Base-by-base conservation (phyloP, 2,888 invertebrate species). In the Leptinotarsa peninsularis region DNA sequence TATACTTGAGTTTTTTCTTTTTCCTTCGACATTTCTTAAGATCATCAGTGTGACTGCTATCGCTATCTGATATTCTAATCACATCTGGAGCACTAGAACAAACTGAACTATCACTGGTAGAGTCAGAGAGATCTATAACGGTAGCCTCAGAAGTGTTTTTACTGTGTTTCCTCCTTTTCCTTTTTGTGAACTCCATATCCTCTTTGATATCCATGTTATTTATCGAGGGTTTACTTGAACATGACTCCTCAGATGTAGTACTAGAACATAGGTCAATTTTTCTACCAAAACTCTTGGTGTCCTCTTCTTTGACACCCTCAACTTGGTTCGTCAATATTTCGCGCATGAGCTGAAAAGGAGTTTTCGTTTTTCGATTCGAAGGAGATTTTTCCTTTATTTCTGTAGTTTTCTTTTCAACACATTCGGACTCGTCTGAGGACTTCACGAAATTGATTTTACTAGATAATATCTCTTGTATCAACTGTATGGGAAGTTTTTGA, bases 401-500 rank as follows among this genome's bases (percentile, higher is more conserved):
- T 3, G 4, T 23, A 15, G 13, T 3, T n/a, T 43, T 43, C 33
- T 27, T 10, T 33, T 10, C n/a, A 7, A n/a, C n/a, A 1, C n/a
- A 2, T 43, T 63, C 33, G 2, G n/a, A 33, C 33, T 60, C 4
- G 18, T 74, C 76, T 33, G 74, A 67, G n/a, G 78, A 18, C 60
- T 76, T 76, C 0, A 78, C 76, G 72, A 78, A 81, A 13, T 76
- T 71, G 49, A 78, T 76, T 73, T 76, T 76, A 27, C 72, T 76
- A 15, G 70, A 18, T 50, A 77, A 67, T 33, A 79, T 76, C 66
- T 81, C 76, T 27, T 71, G 73, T 54, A 77, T 77, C 63, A 77
- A 71, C 15, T 76, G 66, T 23, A 76, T 74, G 21, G 67, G 74
- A n/a, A 74, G 23, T 66, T 76, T 76, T 74, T 69, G 72, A 15